A percentile compares a stretch with the other conserved stretches of the same genome.
Conservation (phyloP, 2,888 invertebrate species). For the Cerastis rubricosa region DNA sequence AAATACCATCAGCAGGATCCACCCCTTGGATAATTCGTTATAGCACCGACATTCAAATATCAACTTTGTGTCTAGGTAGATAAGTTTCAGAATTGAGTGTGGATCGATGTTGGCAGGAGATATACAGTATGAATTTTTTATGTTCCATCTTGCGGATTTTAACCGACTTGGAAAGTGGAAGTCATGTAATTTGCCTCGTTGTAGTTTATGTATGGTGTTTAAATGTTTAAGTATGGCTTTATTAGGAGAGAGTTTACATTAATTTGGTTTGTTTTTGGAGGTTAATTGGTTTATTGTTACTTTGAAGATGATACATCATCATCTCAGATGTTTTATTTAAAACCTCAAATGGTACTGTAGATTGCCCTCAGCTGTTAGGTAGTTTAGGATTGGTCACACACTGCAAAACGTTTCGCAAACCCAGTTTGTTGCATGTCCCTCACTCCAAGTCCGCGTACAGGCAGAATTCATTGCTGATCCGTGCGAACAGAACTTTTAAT, state of each 20-base stretch:
- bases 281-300: background rate
- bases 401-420: no score
- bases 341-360: no score
- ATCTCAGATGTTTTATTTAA: no score
- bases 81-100: slow-evolving; percentile 61
- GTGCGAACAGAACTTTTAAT: no score
- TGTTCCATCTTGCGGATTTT: slow-evolving; percentile 58
- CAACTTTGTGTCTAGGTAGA: background rate
- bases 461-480: no score
- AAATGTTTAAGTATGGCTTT: slow-evolving; percentile 41
- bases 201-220: slow-evolving; percentile 47
- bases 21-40: slow-evolving; percentile 32
- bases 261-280: slow-evolving; percentile 6
- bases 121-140: slow-evolving; percentile 73
- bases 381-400: no score
- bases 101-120: slow-evolving; percentile 40
- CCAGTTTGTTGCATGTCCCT: no score
- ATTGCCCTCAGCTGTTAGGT: no score
- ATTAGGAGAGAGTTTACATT: slow-evolving; percentile 16
- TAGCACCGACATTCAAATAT: slow-evolving; percentile 35
- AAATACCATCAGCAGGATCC: slow-evolving; percentile 29
- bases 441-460: no score
- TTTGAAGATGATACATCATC: background rate
- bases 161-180: slow-evolving; percentile 56
- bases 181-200: slow-evolving; percentile 53